Conservation (phyloP, 2,797 vertebrate species). For the Myotis myotis region DNA sequence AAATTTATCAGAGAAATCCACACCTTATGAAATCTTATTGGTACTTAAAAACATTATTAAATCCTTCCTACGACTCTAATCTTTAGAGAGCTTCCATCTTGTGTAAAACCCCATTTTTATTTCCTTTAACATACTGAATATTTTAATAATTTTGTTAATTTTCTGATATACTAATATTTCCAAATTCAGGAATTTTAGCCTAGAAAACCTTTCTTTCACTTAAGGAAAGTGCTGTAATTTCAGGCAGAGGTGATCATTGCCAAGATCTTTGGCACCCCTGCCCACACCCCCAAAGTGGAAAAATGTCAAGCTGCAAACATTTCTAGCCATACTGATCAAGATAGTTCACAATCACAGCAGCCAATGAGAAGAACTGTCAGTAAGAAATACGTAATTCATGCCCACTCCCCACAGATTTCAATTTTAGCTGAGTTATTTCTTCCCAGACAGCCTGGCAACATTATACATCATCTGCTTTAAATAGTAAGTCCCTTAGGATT, state of each 20-base stretch:
- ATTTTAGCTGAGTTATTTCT: slow-evolving; percentile 52
- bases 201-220: slow-evolving; percentile 41
- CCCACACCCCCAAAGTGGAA: not conserved
- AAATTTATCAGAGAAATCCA: slow-evolving; percentile 45
- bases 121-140: slow-evolving; percentile 36
- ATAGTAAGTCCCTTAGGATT: slow-evolving; percentile 63
- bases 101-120: slow-evolving; percentile 28
- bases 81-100: slow-evolving; percentile 31
- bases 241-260: slow-evolving; percentile 1
- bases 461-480: slow-evolving; percentile 68
- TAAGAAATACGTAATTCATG: not conserved
- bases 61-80: not conserved
- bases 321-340: not conserved
- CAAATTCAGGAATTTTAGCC: slow-evolving; percentile 31
- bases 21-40: not conserved
- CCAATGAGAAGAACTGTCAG: slow-evolving; percentile 6
- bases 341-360: not conserved
- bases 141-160: slow-evolving; percentile 26
- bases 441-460: slow-evolving; percentile 63
- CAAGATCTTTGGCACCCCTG: not conserved
- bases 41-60: slow-evolving; percentile 15
- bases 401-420: not conserved
- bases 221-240: slow-evolving; percentile 18
- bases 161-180: not conserved
- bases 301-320: not conserved